Evolutionary conservation across 92 coral and sea anemone species (phyloP), one percentile per base, ranked within the genome.

Genomic region (Virgularia gustaviana): DNA sequence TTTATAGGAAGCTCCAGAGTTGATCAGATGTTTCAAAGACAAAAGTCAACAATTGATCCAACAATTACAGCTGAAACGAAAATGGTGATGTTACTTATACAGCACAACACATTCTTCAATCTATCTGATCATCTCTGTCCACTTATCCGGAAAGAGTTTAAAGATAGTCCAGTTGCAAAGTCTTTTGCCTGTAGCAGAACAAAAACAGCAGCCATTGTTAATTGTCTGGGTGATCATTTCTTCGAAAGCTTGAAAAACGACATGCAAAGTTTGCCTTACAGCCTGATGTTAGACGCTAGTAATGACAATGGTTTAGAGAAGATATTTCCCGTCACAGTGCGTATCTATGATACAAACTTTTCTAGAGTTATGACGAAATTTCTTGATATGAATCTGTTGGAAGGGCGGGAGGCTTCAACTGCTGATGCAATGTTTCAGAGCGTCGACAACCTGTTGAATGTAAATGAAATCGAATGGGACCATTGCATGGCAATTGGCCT

Each of bases 91-190:
- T 54, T 81, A 72, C 77, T 81, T 49, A 77, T 81, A 24, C 81
- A 81, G 35, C 86, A 82, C 52, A 82, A 76, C 49, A 68, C 73
- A n/a, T 82, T 82, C 25, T 82, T 82, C 39, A 82, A 81, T 65
- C 39, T 81, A 28, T 82, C 82, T 15, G 80, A 83, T 33, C 87
- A 83, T 59, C 57, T 78, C 19, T 49, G 75, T 43, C 83, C 27
- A 57, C 35, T 83, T 42, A 73, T 83, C 39, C 61, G 65, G 49
- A 35, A 57, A 2, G 83, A 72, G 62, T 78, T 78, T 76, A 70
- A 78, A 43, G 88, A 81, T 47, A 56, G 78, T 79, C 84, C 84
- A 37, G 87, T 72, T 16, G 87, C 87, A n/a, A 73, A 83, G 70
- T 29, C 53, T 36, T 83, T 83, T 75, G 55, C 59, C 43, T 83